Conservation (phyloP, 1,140 invertebrate genomes). For the Thaumatotibia leucotreta region DNA sequence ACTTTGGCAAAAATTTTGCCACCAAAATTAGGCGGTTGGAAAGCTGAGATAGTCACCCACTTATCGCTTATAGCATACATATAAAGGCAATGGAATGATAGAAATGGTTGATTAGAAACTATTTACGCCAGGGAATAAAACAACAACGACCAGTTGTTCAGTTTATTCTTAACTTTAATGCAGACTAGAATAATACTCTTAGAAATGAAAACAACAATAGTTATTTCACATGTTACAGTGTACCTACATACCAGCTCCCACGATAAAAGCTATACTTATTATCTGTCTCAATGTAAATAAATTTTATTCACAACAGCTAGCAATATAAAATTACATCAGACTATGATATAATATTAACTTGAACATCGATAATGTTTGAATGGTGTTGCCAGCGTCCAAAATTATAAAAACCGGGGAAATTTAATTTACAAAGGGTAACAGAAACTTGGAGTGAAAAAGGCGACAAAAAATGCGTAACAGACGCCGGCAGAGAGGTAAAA, state of each 20-base stretch:
- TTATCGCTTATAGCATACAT: too few relatives aligned
- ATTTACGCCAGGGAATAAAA: slow-evolving; percentile 63
- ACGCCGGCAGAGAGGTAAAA: background rate
- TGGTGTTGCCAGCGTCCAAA: slow-evolving; percentile 1
- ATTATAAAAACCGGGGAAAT: background rate
- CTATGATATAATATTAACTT: slow-evolving; percentile 14
- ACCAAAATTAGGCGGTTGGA: too few relatives aligned
- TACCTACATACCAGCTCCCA: slow-evolving; percentile 70
- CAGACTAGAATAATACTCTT: slow-evolving; percentile 79
- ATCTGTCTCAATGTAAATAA: slow-evolving; percentile 74
- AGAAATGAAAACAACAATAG: slow-evolving; percentile 77
- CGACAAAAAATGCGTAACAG: background rate
- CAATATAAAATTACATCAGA: slow-evolving; percentile 73
- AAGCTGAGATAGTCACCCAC: too few relatives aligned
- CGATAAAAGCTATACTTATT: slow-evolving; percentile 72
- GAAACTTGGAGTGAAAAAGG: background rate
- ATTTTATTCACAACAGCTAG: slow-evolving; percentile 76
- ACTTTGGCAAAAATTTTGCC: too few relatives aligned
- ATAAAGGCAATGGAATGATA: too few relatives aligned
- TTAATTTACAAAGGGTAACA: background rate
- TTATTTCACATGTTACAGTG: slow-evolving; percentile 74
- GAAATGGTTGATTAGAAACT: too few relatives aligned
- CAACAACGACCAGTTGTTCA: slow-evolving; percentile 53
- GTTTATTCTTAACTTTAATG: slow-evolving; percentile 76
- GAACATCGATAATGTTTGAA: slow-evolving; percentile 13